Base-by-base conservation (phyloP, 2,888 invertebrate genomes). In the Coleophora flavipennella region DNA sequence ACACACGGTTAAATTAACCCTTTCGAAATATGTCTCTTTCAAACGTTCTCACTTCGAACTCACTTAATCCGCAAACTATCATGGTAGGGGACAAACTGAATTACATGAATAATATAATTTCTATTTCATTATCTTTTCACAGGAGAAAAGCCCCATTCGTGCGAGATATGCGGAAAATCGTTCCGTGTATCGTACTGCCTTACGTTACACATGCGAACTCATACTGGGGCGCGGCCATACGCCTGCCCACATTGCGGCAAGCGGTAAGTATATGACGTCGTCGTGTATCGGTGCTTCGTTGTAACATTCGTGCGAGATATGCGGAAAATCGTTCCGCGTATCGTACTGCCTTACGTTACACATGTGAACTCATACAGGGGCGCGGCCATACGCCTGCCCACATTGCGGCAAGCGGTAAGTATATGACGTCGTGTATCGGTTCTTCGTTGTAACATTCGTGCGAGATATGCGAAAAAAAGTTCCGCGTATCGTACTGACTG, bases 401-500 rank as follows among this genome's bases (percentile, higher is more conserved):
- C 61, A 64, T 40, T 72, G 71, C 36, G 58, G 59, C 14, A 72
- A 72, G 46, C 59, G 71, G 71, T 71, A 49, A 20, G 9, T 8
- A 8, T 29, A 28, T 29, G n/a, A n/a, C n/a, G n/a, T n/a, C n/a
- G n/a, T n/a, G n/a, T n/a, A n/a, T n/a, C n/a, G n/a, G n/a, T n/a
- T n/a, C n/a, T n/a, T n/a, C n/a, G n/a, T n/a, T n/a, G n/a, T n/a
- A n/a, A n/a, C 91, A 93, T 56, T 83, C 88, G 39, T 93, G 93
- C 55, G 91, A 91, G 63, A 90, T 93, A 26, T 93, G 93, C 60
- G 92, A 92, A 34, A 93, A 93, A 67, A 87, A 89, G 3, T 93
- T 93, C 73, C 87, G 93, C 9, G 93, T 93, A 14, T 89, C 91
- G 38, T 93, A 93, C 62, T n/a, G n/a, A n/a, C n/a, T 93, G 93